A percentile compares a stretch with the other conserved stretches of the same genome.
phyloP scores from a whole-genome alignment of 2,888 invertebrate genomes.

The Phengaris arion region DNA sequence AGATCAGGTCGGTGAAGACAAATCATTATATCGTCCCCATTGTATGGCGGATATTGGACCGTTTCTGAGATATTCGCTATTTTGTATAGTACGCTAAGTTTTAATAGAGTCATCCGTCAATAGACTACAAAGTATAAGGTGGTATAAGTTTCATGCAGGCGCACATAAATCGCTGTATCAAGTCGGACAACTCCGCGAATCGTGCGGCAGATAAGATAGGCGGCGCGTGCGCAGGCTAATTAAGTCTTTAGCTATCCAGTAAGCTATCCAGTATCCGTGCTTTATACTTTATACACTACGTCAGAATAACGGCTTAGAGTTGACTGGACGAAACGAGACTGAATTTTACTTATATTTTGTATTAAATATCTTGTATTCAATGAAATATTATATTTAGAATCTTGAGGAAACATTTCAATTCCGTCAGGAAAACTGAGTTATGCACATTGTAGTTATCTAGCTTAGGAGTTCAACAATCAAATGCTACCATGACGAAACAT shows the following conservation, averaged over 20 bases:
- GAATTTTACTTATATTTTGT: neutral
- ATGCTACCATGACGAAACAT: too few species aligned
- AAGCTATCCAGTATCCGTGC: slow-evolving; percentile 56
- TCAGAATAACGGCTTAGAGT: neutral
- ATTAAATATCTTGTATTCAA: too few species aligned
- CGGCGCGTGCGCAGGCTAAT: slow-evolving; percentile 71
- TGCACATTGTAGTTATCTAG: slow-evolving; percentile 24
- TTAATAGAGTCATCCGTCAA: slow-evolving; percentile 25
- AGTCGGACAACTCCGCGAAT: slow-evolving; percentile 48
- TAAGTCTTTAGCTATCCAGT: slow-evolving; percentile 70
- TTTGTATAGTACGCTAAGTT: too few species aligned
- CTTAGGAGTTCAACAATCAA: too few species aligned
- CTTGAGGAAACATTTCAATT: too few species aligned
- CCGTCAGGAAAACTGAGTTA: slow-evolving; percentile 33
- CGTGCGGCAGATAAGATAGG: slow-evolving; percentile 66
- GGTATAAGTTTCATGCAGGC: slow-evolving; percentile 40
- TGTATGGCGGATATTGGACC: too few species aligned
- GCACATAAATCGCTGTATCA: slow-evolving; percentile 48
- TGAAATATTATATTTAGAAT: too few species aligned
- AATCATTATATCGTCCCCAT: too few species aligned
- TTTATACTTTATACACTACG: slow-evolving; percentile 60
- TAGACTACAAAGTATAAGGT: slow-evolving; percentile 26
- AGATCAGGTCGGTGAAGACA: too few species aligned
- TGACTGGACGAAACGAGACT: neutral
- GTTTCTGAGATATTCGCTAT: too few species aligned